A percentile compares a stretch with the other conserved stretches of the same genome.
Evolutionary conservation across 2,113 vertebrate species (phyloP).

Genomic region (Rhabdomys dilectus): DNA sequence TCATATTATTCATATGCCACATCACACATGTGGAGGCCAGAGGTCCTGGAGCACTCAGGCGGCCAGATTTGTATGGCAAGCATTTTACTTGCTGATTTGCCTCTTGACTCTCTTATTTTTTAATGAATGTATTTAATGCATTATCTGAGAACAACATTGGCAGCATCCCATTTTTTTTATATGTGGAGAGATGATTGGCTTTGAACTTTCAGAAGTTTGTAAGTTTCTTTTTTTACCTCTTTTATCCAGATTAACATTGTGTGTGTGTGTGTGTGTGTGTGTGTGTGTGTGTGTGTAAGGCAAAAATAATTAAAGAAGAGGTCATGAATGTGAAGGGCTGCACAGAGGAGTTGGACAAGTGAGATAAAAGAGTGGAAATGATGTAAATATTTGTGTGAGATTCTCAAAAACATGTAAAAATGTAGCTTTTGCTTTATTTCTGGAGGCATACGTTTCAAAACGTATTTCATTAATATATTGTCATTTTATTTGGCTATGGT

Average conservation of each 20-base stretch:
- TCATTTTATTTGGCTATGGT: neutral
- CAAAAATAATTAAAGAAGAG: neutral
- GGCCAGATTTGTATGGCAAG: neutral
- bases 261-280: neutral
- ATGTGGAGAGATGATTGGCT: neutral
- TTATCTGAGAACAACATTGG: conserved; percentile 32
- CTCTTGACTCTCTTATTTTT: neutral
- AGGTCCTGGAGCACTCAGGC: neutral
- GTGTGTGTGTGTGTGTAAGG: neutral
- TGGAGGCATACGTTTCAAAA: conserved; percentile 35
- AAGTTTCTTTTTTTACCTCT: neutral
- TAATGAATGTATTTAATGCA: neutral
- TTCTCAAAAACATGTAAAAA: neutral
- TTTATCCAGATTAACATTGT: neutral
- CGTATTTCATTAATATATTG: conserved; percentile 26
- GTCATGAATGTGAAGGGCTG: neutral
- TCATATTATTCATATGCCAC: neutral
- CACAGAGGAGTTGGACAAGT: neutral
- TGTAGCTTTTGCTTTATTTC: neutral
- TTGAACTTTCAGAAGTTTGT: conserved; percentile 13
- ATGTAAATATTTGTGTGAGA: neutral
- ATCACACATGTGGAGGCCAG: neutral
- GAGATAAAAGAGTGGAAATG: neutral
- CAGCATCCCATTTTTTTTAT: neutral
- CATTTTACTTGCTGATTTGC: neutral